phyloP scores from a whole-genome alignment of 2,113 vertebrate genomes.

The Hippocampus guttulatus region DNA sequence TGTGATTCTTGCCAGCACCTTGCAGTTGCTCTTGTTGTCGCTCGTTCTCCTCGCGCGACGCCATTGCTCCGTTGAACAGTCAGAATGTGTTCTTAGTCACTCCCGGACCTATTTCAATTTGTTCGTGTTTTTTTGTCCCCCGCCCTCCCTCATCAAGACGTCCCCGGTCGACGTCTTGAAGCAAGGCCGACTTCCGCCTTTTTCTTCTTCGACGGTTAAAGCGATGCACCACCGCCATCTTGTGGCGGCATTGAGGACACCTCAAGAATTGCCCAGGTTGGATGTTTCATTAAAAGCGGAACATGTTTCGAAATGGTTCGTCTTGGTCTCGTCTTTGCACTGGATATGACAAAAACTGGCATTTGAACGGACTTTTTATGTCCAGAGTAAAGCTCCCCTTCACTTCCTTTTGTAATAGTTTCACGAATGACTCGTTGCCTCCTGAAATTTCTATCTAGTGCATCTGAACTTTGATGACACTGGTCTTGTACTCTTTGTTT shows the following conservation, averaged over 20 bases:
- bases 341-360: too few relatives aligned
- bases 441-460: too few relatives aligned
- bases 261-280: neutral
- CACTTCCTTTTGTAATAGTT: too few relatives aligned
- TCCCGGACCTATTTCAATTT: neutral
- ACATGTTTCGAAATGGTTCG: too few relatives aligned
- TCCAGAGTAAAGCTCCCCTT: too few relatives aligned
- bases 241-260: neutral
- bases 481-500: too few relatives aligned
- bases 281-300: too few relatives aligned
- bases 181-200: neutral
- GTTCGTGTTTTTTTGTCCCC: too few relatives aligned
- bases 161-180: neutral
- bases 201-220: neutral
- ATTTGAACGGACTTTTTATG: too few relatives aligned
- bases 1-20: neutral
- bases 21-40: neutral
- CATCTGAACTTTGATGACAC: too few relatives aligned
- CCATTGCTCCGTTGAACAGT: neutral
- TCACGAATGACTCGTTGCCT: too few relatives aligned
- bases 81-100: neutral
- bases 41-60: neutral
- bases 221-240: neutral
- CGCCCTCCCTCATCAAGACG: neutral
- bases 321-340: too few relatives aligned